Percentiles rank a stretch among this genome's conserved stretches.
phyloP scores from a whole-genome alignment of 2,797 vertebrate species.

The Betta splendens region DNA sequence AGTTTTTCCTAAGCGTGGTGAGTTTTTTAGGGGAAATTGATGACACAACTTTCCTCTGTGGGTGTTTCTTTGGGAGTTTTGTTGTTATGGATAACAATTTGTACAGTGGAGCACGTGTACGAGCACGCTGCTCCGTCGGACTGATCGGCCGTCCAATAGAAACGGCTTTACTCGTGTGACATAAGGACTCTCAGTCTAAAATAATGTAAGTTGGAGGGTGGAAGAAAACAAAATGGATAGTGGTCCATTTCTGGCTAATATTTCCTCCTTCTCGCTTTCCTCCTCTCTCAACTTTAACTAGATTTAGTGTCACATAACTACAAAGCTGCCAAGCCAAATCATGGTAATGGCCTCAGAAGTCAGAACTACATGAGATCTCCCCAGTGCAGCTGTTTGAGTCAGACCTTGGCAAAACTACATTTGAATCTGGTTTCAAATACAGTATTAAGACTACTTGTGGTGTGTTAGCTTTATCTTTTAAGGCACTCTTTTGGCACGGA shows the following conservation, averaged over 20 bases:
- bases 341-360: conserved; percentile 63
- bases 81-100: conserved; percentile 73
- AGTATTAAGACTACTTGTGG: conserved; percentile 39
- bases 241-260: conserved; percentile 53
- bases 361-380: conserved; percentile 61
- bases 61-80: conserved; percentile 67
- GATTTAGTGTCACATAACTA: conserved; percentile 66
- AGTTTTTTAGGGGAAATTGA: conserved; percentile 64
- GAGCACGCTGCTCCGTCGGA: conserved; percentile 35
- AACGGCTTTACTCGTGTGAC: conserved; percentile 30
- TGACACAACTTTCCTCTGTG: conserved; percentile 77
- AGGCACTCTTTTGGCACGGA: conserved; percentile 29
- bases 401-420: conserved; percentile 57
- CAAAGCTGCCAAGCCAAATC: conserved; percentile 67
- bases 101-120: conserved; percentile 41
- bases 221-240: conserved; percentile 42
- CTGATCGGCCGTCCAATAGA: conserved; percentile 21
- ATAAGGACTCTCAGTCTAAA: conserved; percentile 26
- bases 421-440: conserved; percentile 55
- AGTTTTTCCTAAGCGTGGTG: conserved; percentile 70
- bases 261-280: conserved; percentile 45
- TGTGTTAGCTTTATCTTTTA: conserved; percentile 52
- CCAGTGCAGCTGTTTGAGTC: conserved; percentile 63
- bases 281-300: conserved; percentile 55
- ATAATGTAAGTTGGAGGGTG: conserved; percentile 24